Evolutionary conservation across 2,113 vertebrate genomes (phyloP), one percentile per base, ranked within the genome.

Genomic region (Rhineura floridana): DNA sequence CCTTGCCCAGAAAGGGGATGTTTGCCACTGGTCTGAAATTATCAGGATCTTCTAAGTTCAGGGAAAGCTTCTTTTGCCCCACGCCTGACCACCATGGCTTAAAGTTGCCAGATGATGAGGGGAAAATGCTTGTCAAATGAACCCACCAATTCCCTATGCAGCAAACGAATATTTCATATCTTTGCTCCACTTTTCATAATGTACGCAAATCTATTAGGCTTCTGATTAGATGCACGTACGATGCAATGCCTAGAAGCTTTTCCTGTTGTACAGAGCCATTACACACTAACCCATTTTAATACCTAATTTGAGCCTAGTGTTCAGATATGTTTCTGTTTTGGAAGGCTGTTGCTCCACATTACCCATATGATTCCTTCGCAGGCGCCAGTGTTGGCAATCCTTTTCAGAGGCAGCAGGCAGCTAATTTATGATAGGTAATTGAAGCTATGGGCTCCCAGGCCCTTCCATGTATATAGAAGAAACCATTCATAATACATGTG

Each of bases 401-500:
- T 21, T 79, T 84, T 33, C 70, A 59, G 21, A 78, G 76, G 3
- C 36, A 85, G 46, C 83, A 86, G 39, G 48, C 30, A 87, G 72
- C 50, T 44, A 76, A 88, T 72, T 81, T 88, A 75, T 73, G 85
- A 73, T 59, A 39, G 44, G 30, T 7, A 10, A 52, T 70, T 81
- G 50, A 86, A 83, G 80, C 48, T 62, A 59, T 52, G 42, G 21
- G 30, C 28, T 80, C 67, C 6, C 25, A 39, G 59, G 48, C 42
- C 44, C 21, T 44, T 55, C 79, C 77, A 10, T 73, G 55, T 50
- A 11, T 5, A 90, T 5, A 90, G 81, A 33, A 91, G 93, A 87
- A 50, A 52, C 36, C 39, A 72, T 73, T 83, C 48, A 84, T 42
- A 85, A 36, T 52, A 33, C 9, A 75, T 42, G 52, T 28, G 76